Conservation (phyloP, 2,888 invertebrate species). For the Thera britannica region DNA sequence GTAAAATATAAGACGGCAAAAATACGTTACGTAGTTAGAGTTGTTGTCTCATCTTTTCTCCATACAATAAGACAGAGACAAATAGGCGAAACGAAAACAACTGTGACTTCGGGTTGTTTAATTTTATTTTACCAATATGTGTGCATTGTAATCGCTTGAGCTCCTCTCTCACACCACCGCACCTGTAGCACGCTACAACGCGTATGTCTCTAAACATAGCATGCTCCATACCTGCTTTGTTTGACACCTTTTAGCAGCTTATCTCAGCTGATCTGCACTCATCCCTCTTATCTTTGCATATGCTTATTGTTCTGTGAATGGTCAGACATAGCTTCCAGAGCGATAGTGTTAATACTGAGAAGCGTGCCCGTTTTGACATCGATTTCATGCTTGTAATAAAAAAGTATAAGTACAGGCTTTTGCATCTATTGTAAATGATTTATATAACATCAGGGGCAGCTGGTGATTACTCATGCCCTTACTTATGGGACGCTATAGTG, state of each 20-base stretch:
- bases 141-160: neutral
- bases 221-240: slow-evolving; percentile 31
- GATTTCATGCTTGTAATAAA: neutral
- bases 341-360: slow-evolving; percentile 26
- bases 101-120: too few species aligned
- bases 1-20: too few species aligned
- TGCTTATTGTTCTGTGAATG: slow-evolving; percentile 32
- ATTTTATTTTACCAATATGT: neutral
- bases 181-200: slow-evolving; percentile 12
- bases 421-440: too few species aligned
- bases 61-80: too few species aligned
- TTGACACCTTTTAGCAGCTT: slow-evolving; percentile 42
- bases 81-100: too few species aligned
- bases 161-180: slow-evolving; percentile 3
- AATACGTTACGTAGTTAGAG: too few species aligned
- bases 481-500: too few species aligned
- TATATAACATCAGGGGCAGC: too few species aligned
- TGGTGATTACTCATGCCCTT: too few species aligned
- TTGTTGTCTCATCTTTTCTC: too few species aligned
- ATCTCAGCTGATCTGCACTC: slow-evolving; percentile 34
- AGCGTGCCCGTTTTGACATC: slow-evolving; percentile 22
- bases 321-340: slow-evolving; percentile 12
- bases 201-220: slow-evolving; percentile 2
- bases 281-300: slow-evolving; percentile 30
- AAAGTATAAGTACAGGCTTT: too few species aligned